A percentile compares a stretch with the other conserved stretches of the same genome.
Conservation (phyloP, 2,797 vertebrate genomes). For the Spinibarbus caldwelli region DNA sequence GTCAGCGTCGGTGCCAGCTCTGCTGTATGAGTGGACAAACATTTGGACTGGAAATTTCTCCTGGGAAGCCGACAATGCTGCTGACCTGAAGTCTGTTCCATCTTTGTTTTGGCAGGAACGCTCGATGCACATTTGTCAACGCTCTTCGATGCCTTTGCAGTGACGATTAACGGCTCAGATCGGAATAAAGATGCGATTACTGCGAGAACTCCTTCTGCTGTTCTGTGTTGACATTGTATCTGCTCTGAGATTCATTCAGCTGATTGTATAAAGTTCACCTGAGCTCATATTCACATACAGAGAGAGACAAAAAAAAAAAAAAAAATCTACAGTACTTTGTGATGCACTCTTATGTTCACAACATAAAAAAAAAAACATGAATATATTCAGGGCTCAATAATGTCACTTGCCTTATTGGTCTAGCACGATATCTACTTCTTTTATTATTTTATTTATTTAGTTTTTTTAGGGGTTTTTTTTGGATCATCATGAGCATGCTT, state of each 20-base stretch:
- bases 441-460: too few species aligned
- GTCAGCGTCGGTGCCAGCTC: background rate
- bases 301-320: background rate
- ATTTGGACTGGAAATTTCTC: slow-evolving; percentile 32
- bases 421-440: background rate
- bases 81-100: slow-evolving; percentile 21
- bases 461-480: background rate
- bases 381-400: background rate
- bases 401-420: background rate
- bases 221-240: slow-evolving; percentile 26
- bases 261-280: background rate
- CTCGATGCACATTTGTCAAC: slow-evolving; percentile 24
- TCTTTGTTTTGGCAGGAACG: slow-evolving; percentile 24
- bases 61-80: slow-evolving; percentile 10
- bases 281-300: background rate
- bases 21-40: slow-evolving; percentile 18
- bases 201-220: slow-evolving; percentile 10
- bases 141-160: background rate
- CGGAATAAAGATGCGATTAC: background rate
- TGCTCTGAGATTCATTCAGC: slow-evolving; percentile 6
- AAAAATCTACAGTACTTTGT: background rate
- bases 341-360: background rate
- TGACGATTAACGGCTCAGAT: slow-evolving; percentile 8
- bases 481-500: background rate
- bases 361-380: background rate